These are phyloP conservation scores for Mimachlamys varia DNA, from an alignment of 2,888 invertebrate species.

Conservation along the genomic window DNA sequence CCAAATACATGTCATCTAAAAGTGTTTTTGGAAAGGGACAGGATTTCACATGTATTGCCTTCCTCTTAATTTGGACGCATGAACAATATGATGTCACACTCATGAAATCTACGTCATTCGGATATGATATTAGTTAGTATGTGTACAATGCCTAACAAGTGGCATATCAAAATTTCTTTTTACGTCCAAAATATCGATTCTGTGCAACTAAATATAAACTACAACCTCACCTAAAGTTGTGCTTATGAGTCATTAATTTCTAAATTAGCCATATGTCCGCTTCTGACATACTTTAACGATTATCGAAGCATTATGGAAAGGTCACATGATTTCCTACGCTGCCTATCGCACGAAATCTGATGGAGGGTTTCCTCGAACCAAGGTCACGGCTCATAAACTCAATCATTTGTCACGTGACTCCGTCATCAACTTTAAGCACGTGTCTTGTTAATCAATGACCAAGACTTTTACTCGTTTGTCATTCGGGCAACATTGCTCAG, in stretches of 20 bases:
- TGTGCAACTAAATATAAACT: not conserved
- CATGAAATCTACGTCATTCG: too few relatives aligned
- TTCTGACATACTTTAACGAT: not conserved
- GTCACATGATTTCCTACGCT: not conserved
- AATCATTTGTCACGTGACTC: slow-evolving; percentile 28
- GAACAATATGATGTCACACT: too few relatives aligned
- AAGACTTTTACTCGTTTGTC: not conserved
- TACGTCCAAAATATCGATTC: not conserved
- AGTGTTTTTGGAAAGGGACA: too few relatives aligned
- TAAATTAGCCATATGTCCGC: not conserved
- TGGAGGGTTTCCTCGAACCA: slow-evolving; percentile 1
- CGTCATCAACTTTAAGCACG: not conserved
- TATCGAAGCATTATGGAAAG: not conserved
- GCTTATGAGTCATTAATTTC: not conserved
- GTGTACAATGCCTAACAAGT: too few relatives aligned
- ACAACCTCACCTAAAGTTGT: not conserved
- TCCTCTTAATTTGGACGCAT: too few relatives aligned
- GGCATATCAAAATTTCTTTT: not conserved
- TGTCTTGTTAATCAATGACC: slow-evolving; percentile 28
- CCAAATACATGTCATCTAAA: too few relatives aligned
- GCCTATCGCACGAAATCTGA: not conserved
- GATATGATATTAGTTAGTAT: too few relatives aligned
- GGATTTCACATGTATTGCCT: too few relatives aligned
- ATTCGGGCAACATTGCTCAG: not conserved
- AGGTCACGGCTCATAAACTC: slow-evolving; percentile 23